Evolutionary conservation across 1,140 invertebrate genomes (phyloP), one percentile per base, ranked within the genome.

Genomic region (Phocides pigmalion): DNA sequence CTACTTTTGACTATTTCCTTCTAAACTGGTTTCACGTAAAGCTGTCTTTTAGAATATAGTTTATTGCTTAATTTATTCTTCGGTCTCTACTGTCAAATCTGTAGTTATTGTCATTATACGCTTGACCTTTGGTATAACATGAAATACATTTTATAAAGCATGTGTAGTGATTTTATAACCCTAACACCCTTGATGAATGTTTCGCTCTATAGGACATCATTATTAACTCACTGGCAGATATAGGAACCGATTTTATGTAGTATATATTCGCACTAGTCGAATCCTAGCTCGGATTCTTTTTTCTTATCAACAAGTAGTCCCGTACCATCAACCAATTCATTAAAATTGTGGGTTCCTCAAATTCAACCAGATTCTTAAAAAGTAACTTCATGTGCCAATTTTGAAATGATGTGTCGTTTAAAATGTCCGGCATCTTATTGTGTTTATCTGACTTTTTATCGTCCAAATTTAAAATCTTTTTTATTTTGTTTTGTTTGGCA

Each of bases 41-140:
- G 16, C 39, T 58, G 37, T 32, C 54, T 58, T 32, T 28, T 58
- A 58, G 54, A 58, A 16, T 22, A 56, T 58, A 58, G 54, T 44
- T 32, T 15, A 22, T 15, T 56, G 37, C 53, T 28, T 25, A 25
- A 14, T 25, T 16, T 25, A 17, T 25, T 58, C 54, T 58, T 58
- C 54, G 42, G 15, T 58, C 20, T 46, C 41, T 46, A 58, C 22
- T 58, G 22, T 58, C 54, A 46, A 58, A 32, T 51, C 49, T 32
- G 15, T 58, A 58, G 54, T 58, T 58, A 5, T 44, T 58, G 39
- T 28, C 54, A 44, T 51, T 51, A 19, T 32, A 58, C 41, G 54
- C 54, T 58, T 58, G 39, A 42, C 15, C 39, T 28, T 44, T 46
- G 54, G 15, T 46, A 46, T 46, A 17, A 25, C 20, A 58, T 58